phyloP scores from a whole-genome alignment of 2,797 vertebrate species.

The Mus spretus region DNA sequence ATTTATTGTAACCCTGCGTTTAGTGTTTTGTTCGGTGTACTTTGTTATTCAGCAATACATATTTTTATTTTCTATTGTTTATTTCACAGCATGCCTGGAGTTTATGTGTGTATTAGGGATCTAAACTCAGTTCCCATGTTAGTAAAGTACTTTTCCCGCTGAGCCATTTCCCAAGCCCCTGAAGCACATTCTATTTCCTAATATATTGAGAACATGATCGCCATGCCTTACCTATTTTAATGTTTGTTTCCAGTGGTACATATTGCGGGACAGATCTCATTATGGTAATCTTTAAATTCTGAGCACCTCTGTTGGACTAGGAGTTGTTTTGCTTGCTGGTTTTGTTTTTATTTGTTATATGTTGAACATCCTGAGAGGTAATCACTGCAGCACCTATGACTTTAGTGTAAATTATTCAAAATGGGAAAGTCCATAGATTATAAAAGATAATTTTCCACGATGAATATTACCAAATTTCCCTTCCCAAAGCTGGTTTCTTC shows the following conservation, averaged over 20 bases:
- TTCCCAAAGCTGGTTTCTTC: conserved; percentile 24
- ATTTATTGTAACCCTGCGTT: conserved; percentile 10
- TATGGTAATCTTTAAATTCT: neutral
- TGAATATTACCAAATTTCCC: conserved; percentile 19
- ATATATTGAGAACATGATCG: neutral
- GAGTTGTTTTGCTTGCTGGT: neutral
- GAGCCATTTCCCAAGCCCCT: neutral
- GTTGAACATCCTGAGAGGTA: neutral
- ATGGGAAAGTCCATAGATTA: neutral
- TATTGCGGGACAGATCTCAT: neutral
- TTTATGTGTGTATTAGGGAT: neutral
- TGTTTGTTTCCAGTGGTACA: conserved; percentile 50
- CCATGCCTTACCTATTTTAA: conserved; percentile 7
- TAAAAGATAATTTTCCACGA: neutral
- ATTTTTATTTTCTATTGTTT: neutral
- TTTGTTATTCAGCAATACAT: conserved; percentile 41
- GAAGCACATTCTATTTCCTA: neutral
- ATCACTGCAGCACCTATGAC: neutral
- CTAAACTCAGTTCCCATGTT: neutral
- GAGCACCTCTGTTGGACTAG: neutral
- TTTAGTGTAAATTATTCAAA: conserved; percentile 24
- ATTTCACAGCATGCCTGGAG: neutral
- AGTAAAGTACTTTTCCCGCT: neutral
- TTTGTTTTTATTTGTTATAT: neutral
- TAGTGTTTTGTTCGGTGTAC: conserved; percentile 55